These are phyloP conservation scores for Leptoclinus maculatus DNA, from an alignment of 2,797 vertebrate genomes.

Conservation along the genomic window DNA sequence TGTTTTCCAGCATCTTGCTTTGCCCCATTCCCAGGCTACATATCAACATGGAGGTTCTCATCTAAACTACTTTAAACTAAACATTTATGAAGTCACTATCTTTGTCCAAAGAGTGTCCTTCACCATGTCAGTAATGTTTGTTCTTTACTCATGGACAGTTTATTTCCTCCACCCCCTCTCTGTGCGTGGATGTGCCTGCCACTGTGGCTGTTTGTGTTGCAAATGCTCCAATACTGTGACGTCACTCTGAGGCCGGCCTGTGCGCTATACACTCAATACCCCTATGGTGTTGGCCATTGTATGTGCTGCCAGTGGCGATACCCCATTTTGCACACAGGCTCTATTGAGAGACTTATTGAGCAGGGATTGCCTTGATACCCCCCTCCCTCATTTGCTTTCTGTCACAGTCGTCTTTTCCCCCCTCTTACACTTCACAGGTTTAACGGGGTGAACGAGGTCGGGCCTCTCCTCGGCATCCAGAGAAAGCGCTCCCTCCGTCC, in stretches of 20 bases:
- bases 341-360: constrained; percentile 62
- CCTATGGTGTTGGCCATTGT: constrained; percentile 70
- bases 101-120: not conserved
- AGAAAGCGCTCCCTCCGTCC: constrained; percentile 20
- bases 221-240: constrained; percentile 48
- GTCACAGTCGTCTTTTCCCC: constrained; percentile 19
- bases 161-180: not conserved
- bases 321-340: constrained; percentile 53
- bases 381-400: constrained; percentile 43
- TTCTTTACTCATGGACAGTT: not conserved
- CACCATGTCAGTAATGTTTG: not conserved
- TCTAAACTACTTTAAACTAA: not conserved
- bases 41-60: not conserved
- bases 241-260: constrained; percentile 45
- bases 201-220: constrained; percentile 51
- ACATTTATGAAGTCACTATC: not conserved
- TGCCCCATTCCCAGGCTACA: not conserved
- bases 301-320: constrained; percentile 30
- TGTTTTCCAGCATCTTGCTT: constrained; percentile 11
- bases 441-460: constrained; percentile 30
- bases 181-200: constrained; percentile 69
- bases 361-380: constrained; percentile 51
- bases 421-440: constrained; percentile 26
- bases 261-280: constrained; percentile 51
- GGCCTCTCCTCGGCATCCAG: constrained; percentile 16